A percentile compares a stretch with the other conserved stretches of the same genome.
phyloP scores from a whole-genome alignment of 2,888 invertebrate genomes.

The Cyclophora punctaria region DNA sequence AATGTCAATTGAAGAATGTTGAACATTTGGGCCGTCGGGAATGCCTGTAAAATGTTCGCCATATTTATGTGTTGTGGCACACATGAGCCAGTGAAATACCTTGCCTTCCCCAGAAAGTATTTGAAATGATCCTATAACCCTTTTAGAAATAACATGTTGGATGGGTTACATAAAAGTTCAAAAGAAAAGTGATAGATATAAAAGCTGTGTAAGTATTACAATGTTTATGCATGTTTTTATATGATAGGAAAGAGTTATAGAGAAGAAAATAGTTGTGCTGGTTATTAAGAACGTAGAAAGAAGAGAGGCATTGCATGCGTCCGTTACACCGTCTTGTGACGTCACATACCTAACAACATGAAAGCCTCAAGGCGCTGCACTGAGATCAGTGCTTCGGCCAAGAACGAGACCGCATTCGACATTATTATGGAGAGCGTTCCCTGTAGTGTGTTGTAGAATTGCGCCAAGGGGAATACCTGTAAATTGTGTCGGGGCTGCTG shows the following conservation, averaged over 20 bases:
- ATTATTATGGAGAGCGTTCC: slow-evolving; percentile 76
- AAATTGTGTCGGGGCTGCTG: slow-evolving; percentile 23
- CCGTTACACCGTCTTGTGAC: slow-evolving; percentile 3
- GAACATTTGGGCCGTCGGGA: slow-evolving; percentile 84
- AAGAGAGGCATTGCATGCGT: slow-evolving; percentile 3
- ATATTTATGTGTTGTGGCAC: too few relatives aligned
- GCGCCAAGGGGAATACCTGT: slow-evolving; percentile 77
- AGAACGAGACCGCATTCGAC: slow-evolving; percentile 74
- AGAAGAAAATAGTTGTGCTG: slow-evolving; percentile 5
- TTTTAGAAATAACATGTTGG: too few relatives aligned
- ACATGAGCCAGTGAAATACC: too few relatives aligned
- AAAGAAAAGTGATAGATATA: too few relatives aligned
- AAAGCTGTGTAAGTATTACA: too few relatives aligned
- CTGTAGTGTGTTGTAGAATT: slow-evolving; percentile 79
- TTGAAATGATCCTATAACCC: too few relatives aligned
- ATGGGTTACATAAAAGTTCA: too few relatives aligned
- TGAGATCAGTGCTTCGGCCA: slow-evolving; percentile 77
- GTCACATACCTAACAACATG: slow-evolving; percentile 70
- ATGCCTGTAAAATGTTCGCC: slow-evolving; percentile 64
- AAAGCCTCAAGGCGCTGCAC: slow-evolving; percentile 77
- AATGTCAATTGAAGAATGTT: slow-evolving; percentile 80
- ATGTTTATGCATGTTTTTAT: not conserved
- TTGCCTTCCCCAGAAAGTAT: too few relatives aligned
- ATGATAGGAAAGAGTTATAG: not conserved
- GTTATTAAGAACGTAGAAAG: slow-evolving; percentile 10